These are phyloP conservation scores for Paraplagusia blochii DNA, from an alignment of 2,113 vertebrate species.

Conservation along the genomic window DNA sequence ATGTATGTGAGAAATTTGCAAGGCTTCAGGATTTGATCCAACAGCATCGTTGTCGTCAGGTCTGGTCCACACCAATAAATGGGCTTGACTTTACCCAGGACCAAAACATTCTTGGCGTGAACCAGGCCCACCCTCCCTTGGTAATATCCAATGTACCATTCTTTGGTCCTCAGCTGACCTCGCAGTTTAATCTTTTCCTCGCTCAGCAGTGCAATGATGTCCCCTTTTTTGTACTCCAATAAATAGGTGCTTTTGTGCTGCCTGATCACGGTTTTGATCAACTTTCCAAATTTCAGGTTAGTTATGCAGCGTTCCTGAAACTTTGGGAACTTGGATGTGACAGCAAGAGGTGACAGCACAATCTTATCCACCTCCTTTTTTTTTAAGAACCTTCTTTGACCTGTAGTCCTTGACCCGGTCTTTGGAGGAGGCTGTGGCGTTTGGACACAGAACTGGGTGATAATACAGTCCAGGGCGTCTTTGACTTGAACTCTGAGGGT, in stretches of 20 bases:
- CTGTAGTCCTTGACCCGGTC: slow-evolving; percentile 70
- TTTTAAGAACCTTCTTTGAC: slow-evolving; percentile 90
- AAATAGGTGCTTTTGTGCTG: slow-evolving; percentile 93
- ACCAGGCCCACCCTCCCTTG: slow-evolving; percentile 91
- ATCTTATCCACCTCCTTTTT: slow-evolving; percentile 96
- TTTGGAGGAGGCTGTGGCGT: slow-evolving; percentile 89
- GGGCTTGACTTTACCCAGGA: slow-evolving; percentile 86
- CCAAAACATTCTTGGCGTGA: slow-evolving; percentile 89
- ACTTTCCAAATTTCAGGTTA: slow-evolving; percentile 87
- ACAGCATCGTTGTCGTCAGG: slow-evolving; percentile 83
- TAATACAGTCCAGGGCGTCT: slow-evolving; percentile 84
- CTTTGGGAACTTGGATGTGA: slow-evolving; percentile 84
- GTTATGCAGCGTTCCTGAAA: slow-evolving; percentile 89
- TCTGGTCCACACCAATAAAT: slow-evolving; percentile 86
- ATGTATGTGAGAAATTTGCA: slow-evolving; percentile 98
- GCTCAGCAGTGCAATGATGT: slow-evolving; percentile 87
- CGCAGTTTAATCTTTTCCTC: slow-evolving; percentile 92
- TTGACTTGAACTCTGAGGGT: slow-evolving; percentile 92
- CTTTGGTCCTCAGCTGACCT: slow-evolving; percentile 94
- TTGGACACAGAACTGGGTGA: slow-evolving; percentile 94
- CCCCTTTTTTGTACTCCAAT: slow-evolving; percentile 95
- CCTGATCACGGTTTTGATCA: slow-evolving; percentile 91
- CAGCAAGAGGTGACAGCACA: slow-evolving; percentile 87
- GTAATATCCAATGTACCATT: slow-evolving; percentile 97
- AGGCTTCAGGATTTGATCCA: slow-evolving; percentile 93